Conservation (phyloP, 2,113 vertebrate genomes). For the Eurypyga helias region DNA sequence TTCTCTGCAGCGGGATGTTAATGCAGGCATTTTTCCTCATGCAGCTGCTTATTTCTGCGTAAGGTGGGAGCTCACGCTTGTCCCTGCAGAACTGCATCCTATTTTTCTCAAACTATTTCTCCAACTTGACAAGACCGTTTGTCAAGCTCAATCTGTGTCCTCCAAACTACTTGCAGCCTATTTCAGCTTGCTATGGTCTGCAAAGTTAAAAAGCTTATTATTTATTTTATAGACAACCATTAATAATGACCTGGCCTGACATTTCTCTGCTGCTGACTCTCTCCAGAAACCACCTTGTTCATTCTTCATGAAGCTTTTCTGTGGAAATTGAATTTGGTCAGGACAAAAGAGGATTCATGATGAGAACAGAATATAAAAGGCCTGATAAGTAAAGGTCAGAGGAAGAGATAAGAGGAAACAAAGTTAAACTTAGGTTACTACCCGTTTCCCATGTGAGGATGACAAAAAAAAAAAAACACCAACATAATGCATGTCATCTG, state of each 20-base stretch:
- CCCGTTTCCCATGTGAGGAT: not conserved
- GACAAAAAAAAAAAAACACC: not conserved
- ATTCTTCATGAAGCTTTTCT: not conserved
- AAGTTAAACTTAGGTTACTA: not conserved
- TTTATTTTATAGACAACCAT: conserved; percentile 15
- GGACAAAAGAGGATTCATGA: not conserved
- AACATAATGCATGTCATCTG: not conserved
- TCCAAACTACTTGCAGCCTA: not conserved
- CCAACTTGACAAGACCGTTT: conserved; percentile 19
- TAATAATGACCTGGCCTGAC: not conserved
- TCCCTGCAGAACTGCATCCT: not conserved
- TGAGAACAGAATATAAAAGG: not conserved
- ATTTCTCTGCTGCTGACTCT: not conserved
- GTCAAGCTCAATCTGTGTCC: not conserved
- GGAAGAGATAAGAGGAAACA: not conserved
- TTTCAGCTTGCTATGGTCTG: not conserved
- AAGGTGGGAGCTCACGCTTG: not conserved
- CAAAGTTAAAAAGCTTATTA: conserved; percentile 26
- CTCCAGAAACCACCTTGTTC: not conserved
- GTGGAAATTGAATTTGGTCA: not conserved
- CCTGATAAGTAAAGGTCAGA: not conserved
- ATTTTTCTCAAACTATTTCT: conserved; percentile 20
- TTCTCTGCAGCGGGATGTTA: not conserved
- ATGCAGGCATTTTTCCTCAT: not conserved
- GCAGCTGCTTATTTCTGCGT: not conserved